These are phyloP conservation scores for Acanthopagrus latus DNA, from an alignment of 2,797 vertebrate genomes.

Conservation along the genomic window DNA sequence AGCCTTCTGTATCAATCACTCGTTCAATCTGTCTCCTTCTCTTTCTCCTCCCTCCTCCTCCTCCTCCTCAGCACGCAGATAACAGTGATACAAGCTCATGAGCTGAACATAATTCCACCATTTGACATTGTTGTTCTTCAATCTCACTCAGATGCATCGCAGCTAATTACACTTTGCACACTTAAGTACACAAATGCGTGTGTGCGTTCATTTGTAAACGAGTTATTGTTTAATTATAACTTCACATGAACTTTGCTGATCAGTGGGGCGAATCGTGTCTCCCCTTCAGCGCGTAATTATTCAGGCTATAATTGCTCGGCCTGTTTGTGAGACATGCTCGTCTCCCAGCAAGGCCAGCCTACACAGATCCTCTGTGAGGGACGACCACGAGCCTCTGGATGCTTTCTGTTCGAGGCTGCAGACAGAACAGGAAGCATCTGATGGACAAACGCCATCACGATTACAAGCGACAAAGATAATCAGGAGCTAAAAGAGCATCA, in stretches of 20 bases:
- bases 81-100: constrained; percentile 66
- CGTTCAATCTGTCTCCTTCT: constrained; percentile 45
- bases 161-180: constrained; percentile 84
- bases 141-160: constrained; percentile 80
- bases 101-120: constrained; percentile 74
- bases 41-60: not conserved
- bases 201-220: constrained; percentile 85
- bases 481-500: not conserved
- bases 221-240: constrained; percentile 89
- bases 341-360: constrained; percentile 60
- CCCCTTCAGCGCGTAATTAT: constrained; percentile 82
- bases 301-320: constrained; percentile 82
- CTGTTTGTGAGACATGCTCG: constrained; percentile 76
- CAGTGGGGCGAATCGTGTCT: constrained; percentile 82
- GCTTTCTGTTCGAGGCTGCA: constrained; percentile 11
- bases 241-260: constrained; percentile 85
- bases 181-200: constrained; percentile 83
- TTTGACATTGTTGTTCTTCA: constrained; percentile 84
- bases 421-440: constrained; percentile 1
- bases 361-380: constrained; percentile 6
- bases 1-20: constrained; percentile 59
- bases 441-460: not conserved
- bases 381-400: constrained; percentile 17
- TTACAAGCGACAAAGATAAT: not conserved
- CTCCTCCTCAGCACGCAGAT: constrained; percentile 52